Conservation (phyloP, 2,888 invertebrate species). For the Ormyrus nitidulus region DNA sequence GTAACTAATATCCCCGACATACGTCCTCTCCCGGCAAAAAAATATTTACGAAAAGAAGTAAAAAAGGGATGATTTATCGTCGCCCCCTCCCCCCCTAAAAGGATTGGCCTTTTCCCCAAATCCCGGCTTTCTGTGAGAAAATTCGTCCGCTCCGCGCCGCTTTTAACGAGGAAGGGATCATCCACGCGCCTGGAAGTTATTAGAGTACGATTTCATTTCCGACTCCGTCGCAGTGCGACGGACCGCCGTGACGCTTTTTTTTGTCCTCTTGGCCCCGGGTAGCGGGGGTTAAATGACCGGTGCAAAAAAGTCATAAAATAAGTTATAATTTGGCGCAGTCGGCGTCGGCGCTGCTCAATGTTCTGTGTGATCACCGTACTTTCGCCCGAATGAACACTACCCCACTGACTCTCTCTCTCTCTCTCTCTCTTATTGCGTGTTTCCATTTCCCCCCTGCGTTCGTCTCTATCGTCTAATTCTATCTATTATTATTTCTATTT, state of each 20-base stretch:
- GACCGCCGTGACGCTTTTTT: constrained; percentile 54
- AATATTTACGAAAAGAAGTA: not conserved
- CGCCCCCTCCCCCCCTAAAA: not conserved
- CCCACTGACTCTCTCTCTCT: constrained; percentile 56
- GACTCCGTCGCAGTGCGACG: constrained; percentile 58
- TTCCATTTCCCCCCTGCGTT: not conserved
- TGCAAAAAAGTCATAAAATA: constrained; percentile 76
- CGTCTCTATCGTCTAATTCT: not conserved
- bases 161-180: constrained; percentile 19
- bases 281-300: constrained; percentile 73
- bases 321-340: constrained; percentile 76
- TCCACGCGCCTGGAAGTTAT: constrained; percentile 68
- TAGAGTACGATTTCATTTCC: constrained; percentile 74
- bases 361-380: constrained; percentile 74
- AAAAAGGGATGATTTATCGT: constrained; percentile 33
- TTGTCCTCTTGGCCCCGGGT: not conserved
- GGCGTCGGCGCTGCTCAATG: constrained; percentile 73
- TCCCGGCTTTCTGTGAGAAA: constrained; percentile 4
- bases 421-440: constrained; percentile 1
- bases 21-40: no score
- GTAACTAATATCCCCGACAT: no score
- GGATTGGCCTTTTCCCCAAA: constrained; percentile 46
- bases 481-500: constrained; percentile 46
- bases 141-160: not conserved
- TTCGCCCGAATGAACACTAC: constrained; percentile 73